Percentiles rank a stretch among this genome's conserved stretches.
Conservation (phyloP, 2,888 invertebrate species). For the Ormyrus nitidulus region DNA sequence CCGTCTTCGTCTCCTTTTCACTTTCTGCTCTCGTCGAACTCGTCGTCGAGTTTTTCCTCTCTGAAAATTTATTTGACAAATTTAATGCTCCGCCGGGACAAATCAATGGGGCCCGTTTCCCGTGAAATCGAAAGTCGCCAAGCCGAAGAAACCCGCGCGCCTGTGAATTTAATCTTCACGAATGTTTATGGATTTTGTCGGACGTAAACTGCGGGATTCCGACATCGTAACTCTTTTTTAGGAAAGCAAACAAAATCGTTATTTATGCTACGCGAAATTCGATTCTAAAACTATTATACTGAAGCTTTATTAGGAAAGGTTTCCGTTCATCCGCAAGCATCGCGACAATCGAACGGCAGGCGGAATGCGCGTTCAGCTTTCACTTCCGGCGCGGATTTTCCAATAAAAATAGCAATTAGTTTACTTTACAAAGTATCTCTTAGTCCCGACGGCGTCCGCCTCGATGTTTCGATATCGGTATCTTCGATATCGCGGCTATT, state of each 20-base stretch:
- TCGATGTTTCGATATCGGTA: not conserved
- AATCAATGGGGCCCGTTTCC: too few relatives aligned
- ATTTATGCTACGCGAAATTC: not conserved
- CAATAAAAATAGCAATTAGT: conserved; percentile 44
- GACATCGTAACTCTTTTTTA: too few relatives aligned
- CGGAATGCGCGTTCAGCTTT: conserved; percentile 37
- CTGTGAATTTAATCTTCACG: too few relatives aligned
- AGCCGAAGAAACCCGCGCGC: too few relatives aligned
- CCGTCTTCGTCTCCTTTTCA: conserved; percentile 69
- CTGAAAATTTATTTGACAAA: conserved; percentile 59
- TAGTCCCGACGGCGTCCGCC: too few relatives aligned
- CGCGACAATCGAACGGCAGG: conserved; percentile 40
- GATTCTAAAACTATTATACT: not conserved
- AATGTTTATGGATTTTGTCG: too few relatives aligned
- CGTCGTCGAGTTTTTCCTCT: conserved; percentile 66
- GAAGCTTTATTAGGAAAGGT: not conserved
- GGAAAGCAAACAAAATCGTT: too few relatives aligned
- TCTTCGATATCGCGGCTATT: conserved; percentile 4
- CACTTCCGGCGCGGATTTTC: conserved; percentile 54
- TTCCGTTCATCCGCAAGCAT: not conserved
- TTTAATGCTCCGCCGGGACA: too few relatives aligned
- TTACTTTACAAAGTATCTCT: conserved; percentile 5
- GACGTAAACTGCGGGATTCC: too few relatives aligned
- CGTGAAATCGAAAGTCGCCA: too few relatives aligned
- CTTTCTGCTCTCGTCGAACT: conserved; percentile 66